Conservation (phyloP, 2,113 vertebrate species). For the Heterochromis multidens region DNA sequence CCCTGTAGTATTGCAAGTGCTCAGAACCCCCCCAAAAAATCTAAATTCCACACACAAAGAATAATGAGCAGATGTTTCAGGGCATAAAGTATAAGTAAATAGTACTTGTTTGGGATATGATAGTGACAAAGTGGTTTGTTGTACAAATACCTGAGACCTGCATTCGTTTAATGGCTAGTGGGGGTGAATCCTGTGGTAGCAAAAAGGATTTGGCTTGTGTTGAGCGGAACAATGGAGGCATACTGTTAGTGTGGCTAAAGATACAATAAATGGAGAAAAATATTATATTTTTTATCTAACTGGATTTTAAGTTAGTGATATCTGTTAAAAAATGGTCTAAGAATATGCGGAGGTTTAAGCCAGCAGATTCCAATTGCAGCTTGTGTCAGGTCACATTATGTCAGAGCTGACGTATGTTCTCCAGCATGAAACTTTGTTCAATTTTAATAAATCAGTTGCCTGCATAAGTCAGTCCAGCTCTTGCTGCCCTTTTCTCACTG, state of each 20-base stretch:
- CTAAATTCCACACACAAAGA: not conserved
- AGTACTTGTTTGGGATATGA: not conserved
- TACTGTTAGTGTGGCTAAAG: not conserved
- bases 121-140: not conserved
- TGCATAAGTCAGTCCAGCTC: not conserved
- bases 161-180: not conserved
- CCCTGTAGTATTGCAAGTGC: not conserved
- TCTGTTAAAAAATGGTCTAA: not conserved
- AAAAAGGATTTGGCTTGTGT: not conserved
- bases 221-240: not conserved
- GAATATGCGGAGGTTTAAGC: not conserved
- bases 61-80: not conserved
- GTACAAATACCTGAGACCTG: not conserved
- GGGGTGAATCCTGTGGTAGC: not conserved
- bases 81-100: not conserved
- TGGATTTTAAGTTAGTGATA: not conserved
- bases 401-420: constrained; percentile 4
- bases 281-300: not conserved
- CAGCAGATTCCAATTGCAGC: not conserved
- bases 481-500: constrained; percentile 1
- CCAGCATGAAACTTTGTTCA: constrained; percentile 12
- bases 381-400: not conserved
- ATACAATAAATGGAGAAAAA: not conserved
- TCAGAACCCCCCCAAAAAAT: not conserved
- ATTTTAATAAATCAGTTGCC: constrained; percentile 21